Evolutionary conservation across 1,140 invertebrate genomes (phyloP).

Genomic region (Hestina assimilis): DNA sequence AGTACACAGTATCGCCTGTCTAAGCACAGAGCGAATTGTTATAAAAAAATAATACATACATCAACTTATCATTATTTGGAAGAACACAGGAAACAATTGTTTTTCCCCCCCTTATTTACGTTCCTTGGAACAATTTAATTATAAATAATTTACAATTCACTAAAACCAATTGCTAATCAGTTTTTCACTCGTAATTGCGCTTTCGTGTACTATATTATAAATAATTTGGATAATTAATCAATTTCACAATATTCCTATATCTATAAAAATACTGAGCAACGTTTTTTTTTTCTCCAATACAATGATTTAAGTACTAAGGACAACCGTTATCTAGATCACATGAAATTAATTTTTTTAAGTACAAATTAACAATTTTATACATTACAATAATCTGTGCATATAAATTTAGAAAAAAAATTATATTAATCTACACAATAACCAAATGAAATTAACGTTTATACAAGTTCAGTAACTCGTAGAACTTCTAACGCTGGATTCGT

Average conservation of each 20-base stretch:
- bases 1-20: background rate
- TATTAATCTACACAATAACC: constrained; percentile 37
- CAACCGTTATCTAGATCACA: constrained; percentile 48
- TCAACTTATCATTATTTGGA: constrained; percentile 34
- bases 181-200: constrained; percentile 56
- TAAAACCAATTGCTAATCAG: constrained; percentile 54
- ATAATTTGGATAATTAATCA: constrained; percentile 63
- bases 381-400: constrained; percentile 58
- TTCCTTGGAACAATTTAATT: constrained; percentile 8
- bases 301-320: constrained; percentile 57
- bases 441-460: constrained; percentile 35
- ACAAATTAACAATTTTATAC: constrained; percentile 53
- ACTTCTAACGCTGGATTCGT: constrained; percentile 5
- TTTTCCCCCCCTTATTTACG: constrained; percentile 9
- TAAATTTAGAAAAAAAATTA: constrained; percentile 50
- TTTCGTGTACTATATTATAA: constrained; percentile 45
- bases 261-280: constrained; percentile 77
- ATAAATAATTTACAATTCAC: constrained; percentile 36
- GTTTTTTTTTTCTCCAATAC: constrained; percentile 52
- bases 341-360: constrained; percentile 52
- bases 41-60: background rate
- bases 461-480: constrained; percentile 10
- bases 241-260: constrained; percentile 62
- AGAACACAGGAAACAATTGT: constrained; percentile 50
- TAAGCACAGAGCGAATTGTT: no score